Evolutionary conservation across 1,140 invertebrate species (phyloP), one percentile per base, ranked within the genome.

Genomic region (Camponotus vicinus): DNA sequence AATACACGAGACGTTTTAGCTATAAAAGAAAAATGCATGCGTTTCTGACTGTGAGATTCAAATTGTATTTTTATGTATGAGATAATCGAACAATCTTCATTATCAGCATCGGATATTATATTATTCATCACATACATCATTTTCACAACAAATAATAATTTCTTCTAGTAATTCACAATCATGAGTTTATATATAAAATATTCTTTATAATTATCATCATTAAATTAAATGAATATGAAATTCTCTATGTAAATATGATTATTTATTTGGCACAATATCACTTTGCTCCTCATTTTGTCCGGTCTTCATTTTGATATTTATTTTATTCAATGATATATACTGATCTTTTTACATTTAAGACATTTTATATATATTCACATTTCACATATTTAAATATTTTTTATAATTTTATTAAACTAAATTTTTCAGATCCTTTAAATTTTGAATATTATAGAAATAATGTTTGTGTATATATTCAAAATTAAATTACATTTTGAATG

Each of bases 1-100:
- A 21, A 77, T 42, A 77, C 15, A 77, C 40, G 42, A 77, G 32
- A 45, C 57, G 57, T n/a, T 61, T 61, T 61, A 77, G 61, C 21
- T 15, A 64, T 11, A 34, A 32, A 49, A 49, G 45, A 49, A 49
- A 15, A 63, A 63, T 7, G 27, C 37, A 37, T 1, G 21, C 13
- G 4, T 77, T 77, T 77, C 15, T 77, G n/a, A 32, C 37, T 63
- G 21, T 77, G 42, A 59, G 21, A 32, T 42, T 52, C 32, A 42
- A 11, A 76, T n/a, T 63, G 40, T 34, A 63, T 61, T 63, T 76
- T 3, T 63, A 7, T 61, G 73, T 45, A 21, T 32, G 13, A 77
- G n/a, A 63, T 15, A 32, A 40, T 61, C 15, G 8, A 63, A 13
- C 5, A 61, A 2, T 9, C 3, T 63, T 42, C 57, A 77, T 77